These are phyloP conservation scores for Hypena proboscidalis DNA, from an alignment of 2,888 invertebrate genomes.

Conservation along the genomic window DNA sequence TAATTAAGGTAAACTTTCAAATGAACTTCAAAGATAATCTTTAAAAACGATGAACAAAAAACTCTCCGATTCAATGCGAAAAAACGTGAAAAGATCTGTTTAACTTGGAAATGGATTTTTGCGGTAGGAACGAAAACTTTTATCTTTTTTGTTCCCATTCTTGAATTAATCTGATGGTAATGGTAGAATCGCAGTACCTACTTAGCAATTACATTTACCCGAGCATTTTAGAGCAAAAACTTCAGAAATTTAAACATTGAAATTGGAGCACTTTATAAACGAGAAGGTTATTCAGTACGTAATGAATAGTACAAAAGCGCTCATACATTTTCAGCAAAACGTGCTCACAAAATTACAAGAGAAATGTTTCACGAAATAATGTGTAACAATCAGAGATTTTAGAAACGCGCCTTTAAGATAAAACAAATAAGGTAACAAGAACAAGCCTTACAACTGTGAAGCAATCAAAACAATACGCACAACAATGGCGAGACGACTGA, in stretches of 20 bases:
- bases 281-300: no score
- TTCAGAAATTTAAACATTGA: constrained; percentile 28
- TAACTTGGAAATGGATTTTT: constrained; percentile 79
- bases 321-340: constrained; percentile 30
- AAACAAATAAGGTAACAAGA: background rate
- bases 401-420: background rate
- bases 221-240: constrained; percentile 5
- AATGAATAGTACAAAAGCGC: constrained; percentile 33
- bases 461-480: constrained; percentile 20
- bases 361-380: constrained; percentile 20
- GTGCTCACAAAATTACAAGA: constrained; percentile 22
- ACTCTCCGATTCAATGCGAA: constrained; percentile 64
- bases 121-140: constrained; percentile 71
- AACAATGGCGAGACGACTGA: constrained; percentile 32
- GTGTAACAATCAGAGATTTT: constrained; percentile 17
- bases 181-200: constrained; percentile 33
- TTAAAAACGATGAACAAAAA: constrained; percentile 63
- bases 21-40: constrained; percentile 53
- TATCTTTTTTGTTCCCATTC: constrained; percentile 67
- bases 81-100: constrained; percentile 70
- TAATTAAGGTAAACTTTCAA: constrained; percentile 55
- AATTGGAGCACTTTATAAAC: constrained; percentile 23
- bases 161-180: constrained; percentile 69
- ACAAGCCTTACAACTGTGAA: background rate
- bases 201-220: constrained; percentile 2